Evolutionary conservation across 1,140 invertebrate genomes (phyloP).

Genomic region (Solenopsis invicta): DNA sequence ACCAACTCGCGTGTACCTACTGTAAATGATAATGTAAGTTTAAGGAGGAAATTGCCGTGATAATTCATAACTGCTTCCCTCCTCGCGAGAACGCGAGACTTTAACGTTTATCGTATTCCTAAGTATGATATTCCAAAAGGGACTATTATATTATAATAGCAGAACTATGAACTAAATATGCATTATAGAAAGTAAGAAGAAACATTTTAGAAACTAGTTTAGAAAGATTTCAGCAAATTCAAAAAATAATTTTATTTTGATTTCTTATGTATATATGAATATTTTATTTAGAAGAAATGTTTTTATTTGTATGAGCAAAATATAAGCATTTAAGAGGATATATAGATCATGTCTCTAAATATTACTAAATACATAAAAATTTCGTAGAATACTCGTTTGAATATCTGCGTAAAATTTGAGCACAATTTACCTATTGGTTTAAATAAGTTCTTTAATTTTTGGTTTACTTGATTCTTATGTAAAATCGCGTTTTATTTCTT

Average conservation of each 20-base stretch:
- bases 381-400: too few species aligned
- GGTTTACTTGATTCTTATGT: neutral
- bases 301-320: too few species aligned
- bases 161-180: slow-evolving; percentile 7
- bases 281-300: neutral
- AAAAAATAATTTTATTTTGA: neutral
- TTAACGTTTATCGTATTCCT: slow-evolving; percentile 36
- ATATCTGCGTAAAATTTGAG: too few species aligned
- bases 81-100: neutral
- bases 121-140: slow-evolving; percentile 36
- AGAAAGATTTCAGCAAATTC: neutral
- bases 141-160: slow-evolving; percentile 20
- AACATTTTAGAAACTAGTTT: neutral
- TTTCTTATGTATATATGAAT: neutral
- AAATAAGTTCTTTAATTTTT: slow-evolving; percentile 3
- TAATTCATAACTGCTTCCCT: slow-evolving; percentile 27
- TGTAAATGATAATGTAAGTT: slow-evolving; percentile 40
- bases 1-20: slow-evolving; percentile 17
- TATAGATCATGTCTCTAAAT: too few species aligned
- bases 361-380: too few species aligned
- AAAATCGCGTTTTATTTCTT: too few species aligned
- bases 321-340: too few species aligned
- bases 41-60: slow-evolving; percentile 35
- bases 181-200: neutral
- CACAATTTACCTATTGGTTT: too few species aligned